These are phyloP conservation scores for Mirounga angustirostris DNA, from an alignment of 2,113 vertebrate species.

Conservation along the genomic window DNA sequence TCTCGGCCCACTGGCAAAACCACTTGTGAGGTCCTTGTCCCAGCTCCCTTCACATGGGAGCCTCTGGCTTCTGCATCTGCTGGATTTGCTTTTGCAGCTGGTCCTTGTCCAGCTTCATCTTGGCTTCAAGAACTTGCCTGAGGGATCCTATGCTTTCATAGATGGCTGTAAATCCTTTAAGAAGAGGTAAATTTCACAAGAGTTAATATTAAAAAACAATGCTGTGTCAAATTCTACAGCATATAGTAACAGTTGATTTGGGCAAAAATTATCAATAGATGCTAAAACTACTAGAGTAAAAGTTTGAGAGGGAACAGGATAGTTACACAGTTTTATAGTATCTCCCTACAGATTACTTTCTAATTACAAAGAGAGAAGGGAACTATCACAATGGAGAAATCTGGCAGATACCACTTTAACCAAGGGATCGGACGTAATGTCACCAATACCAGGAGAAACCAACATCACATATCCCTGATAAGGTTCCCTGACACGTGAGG, in stretches of 20 bases:
- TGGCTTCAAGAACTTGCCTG: slow-evolving; percentile 89
- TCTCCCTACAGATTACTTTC: neutral
- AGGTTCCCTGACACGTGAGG: neutral
- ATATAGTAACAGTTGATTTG: neutral
- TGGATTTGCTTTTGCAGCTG: slow-evolving; percentile 90
- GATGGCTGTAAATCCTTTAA: slow-evolving; percentile 89
- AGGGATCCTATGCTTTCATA: slow-evolving; percentile 91
- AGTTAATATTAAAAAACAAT: neutral
- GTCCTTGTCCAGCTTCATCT: slow-evolving; percentile 90
- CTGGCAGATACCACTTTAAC: neutral
- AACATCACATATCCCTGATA: too few relatives aligned
- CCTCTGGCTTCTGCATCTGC: slow-evolving; percentile 86
- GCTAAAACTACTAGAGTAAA: neutral
- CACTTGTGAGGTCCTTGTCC: slow-evolving; percentile 14
- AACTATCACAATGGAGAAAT: neutral
- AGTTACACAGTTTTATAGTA: neutral
- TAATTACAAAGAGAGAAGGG: neutral
- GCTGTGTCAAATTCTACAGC: neutral
- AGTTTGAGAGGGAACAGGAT: neutral
- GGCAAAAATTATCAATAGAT: neutral
- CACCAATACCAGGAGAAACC: neutral
- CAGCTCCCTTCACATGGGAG: slow-evolving; percentile 80
- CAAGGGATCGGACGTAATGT: neutral
- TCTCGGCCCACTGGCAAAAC: neutral
- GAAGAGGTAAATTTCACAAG: slow-evolving; percentile 29